Base-by-base conservation (phyloP, 2,113 vertebrate genomes). In the Gymnorhina tibicen region DNA sequence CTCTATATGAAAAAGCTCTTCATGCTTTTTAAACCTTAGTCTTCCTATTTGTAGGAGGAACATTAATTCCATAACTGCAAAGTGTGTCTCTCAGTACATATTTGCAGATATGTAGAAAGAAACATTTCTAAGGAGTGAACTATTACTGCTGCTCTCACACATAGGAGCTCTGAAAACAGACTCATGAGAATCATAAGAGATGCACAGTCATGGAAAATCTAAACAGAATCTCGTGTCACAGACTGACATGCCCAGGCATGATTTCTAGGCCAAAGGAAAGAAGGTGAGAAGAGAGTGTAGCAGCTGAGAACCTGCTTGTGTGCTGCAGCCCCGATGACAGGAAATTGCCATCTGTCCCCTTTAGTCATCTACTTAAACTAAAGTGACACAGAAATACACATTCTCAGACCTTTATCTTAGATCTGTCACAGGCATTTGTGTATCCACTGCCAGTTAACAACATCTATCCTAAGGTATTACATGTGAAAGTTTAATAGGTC, bases 121-220 rank as follows among this genome's bases (percentile, higher is more conserved):
- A 49, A 19, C 2, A 10, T 80, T 76, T 73, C 24, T 80, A 35
- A n/a, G 27, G 27, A 86, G 9, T 50, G 50, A 89, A n/a, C 27
- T 81, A 2, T 66, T 49, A 49, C 22, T 75, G 27, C 28, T 68
- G 47, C 35, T 75, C 8, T 85, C n/a, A 10, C 41, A 23, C 30
- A 30, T 3, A 81, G 44, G n/a, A 64, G 7, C 37, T 73, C 47
- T n/a, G 24, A 42, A 78, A 89, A 39, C 7, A 77, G 30, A 27
- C 39, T 28, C 26, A 7, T 28, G 50, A 69, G 72, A 80, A 47
- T 52, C 3, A 0, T 24, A 46, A 79, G 26, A 89, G 16, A 47
- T 75, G 87, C 85, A 50, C 7, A 86, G 59, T 92, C 72, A 92
- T 79, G 78, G 85, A 79, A 94, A 94, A 90, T 64, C 11, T 47